A percentile compares a stretch with the other conserved stretches of the same genome.
Conservation (phyloP, 2,797 vertebrate genomes). For the Rhinatrema bivittatum region DNA sequence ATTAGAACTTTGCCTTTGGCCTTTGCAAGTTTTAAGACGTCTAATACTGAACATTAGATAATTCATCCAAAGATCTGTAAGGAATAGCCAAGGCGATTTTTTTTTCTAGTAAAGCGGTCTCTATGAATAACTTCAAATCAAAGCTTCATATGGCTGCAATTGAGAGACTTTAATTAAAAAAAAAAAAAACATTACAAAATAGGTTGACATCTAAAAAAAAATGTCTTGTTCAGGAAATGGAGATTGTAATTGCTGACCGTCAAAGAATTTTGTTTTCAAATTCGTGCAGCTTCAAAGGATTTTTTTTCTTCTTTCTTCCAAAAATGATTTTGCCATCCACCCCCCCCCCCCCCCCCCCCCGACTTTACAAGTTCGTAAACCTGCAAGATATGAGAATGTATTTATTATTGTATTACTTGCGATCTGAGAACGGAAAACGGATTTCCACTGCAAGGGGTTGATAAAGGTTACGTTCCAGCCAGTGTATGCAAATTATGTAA, state of each 20-base stretch:
- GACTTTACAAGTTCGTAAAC: conserved; percentile 55
- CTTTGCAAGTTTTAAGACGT: too few relatives aligned
- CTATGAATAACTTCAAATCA: conserved; percentile 57
- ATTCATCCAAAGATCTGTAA: too few relatives aligned
- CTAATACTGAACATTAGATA: too few relatives aligned
- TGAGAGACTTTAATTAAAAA: conserved; percentile 58
- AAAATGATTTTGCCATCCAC: conserved; percentile 33
- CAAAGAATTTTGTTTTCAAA: conserved; percentile 47
- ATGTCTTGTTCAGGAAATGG: conserved; percentile 54
- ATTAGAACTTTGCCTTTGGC: too few relatives aligned
- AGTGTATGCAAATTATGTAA: conserved; percentile 39
- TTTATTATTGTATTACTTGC: conserved; percentile 42
- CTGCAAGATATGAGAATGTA: conserved; percentile 32
- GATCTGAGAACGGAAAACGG: conserved; percentile 24
- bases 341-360: too few relatives aligned
- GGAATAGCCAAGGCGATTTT: too few relatives aligned
- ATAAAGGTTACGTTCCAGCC: conserved; percentile 45
- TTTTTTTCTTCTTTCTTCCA: conserved; percentile 54
- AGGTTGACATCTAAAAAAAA: conserved; percentile 33
- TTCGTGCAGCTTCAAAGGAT: too few relatives aligned
- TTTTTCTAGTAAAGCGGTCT: too few relatives aligned
- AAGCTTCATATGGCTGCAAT: conserved; percentile 56
- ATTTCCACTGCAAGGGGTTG: too few relatives aligned
- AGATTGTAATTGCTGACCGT: conserved; percentile 53
- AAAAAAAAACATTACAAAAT: conserved; percentile 38